Evolutionary conservation across 2,113 vertebrate species (phyloP), one percentile per base, ranked within the genome.

Genomic region (Paracanthobrama guichenoti): DNA sequence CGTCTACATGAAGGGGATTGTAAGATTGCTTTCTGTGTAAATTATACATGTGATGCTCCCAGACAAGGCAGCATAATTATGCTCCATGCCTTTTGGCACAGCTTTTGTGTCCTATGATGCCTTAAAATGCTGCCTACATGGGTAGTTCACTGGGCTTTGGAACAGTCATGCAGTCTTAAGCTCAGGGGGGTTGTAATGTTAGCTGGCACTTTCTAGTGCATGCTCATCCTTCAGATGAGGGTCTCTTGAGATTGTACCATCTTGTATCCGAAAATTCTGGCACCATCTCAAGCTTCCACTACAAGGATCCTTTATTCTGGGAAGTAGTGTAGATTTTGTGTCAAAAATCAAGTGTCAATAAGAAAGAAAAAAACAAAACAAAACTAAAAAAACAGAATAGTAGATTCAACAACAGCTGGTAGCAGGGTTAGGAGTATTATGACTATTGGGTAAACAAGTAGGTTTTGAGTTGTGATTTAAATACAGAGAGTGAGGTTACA

Each of bases 181-280:
- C 46, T 81, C 64, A 71, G 1, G 66, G 66, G 79, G 48, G 80
- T 55, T 71, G 66, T 82, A 42, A 71, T 71, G 46, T 82, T 82
- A 55, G 80, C 64, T 82, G 46, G 48, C 28, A 55, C 71, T 50
- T 66, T 81, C 1, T 6, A 81, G 62, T 67, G 62, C 44, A 67
- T 53, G 44, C 50, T 81, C 20, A 12, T 31, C 26, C 44, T 53
- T 81, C 60, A 67, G 60, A 81, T 48, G 62, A 81, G 59, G 44
- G 44, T 67, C 79, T 81, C 79, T 82, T 82, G 80, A 82, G 80
- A 53, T 82, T 82, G 18, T 82, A 7, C 42, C 60, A 53, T 67
- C 78, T 80, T 82, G 66, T 82, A 39, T 55, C 0, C 1, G 31
- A 82, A 55, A 53, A 66, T 39, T 57, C 42, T 13, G 79, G 50